Conservation (phyloP, 2,888 invertebrate genomes). For the Eupeodes luniger region DNA sequence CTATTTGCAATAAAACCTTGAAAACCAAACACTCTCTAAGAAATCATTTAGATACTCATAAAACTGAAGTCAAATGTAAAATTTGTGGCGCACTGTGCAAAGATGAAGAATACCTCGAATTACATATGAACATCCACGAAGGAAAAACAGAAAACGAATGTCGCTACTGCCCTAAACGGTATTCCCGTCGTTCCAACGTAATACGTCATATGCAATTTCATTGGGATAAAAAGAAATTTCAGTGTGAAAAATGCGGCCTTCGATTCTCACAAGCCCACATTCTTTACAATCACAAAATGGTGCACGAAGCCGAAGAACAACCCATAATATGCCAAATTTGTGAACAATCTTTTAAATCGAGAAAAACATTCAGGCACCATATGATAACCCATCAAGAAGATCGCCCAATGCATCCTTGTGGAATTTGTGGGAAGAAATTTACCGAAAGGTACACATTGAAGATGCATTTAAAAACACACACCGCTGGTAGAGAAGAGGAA, state of each 20-base stretch:
- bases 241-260: conserved; percentile 82
- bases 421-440: conserved; percentile 81
- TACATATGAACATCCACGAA: conserved; percentile 82
- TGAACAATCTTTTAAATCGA: conserved; percentile 82
- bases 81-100: conserved; percentile 81
- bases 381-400: conserved; percentile 81
- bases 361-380: conserved; percentile 81
- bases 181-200: conserved; percentile 81
- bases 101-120: conserved; percentile 81
- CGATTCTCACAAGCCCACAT: conserved; percentile 81
- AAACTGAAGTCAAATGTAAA: conserved; percentile 75
- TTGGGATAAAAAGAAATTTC: conserved; percentile 82
- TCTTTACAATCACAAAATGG: conserved; percentile 81
- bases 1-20: conserved; percentile 30
- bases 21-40: conserved; percentile 34
- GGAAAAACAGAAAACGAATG: conserved; percentile 82
- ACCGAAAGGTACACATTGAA: conserved; percentile 82
- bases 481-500: conserved; percentile 66
- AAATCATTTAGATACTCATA: conserved; percentile 28
- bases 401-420: conserved; percentile 81
- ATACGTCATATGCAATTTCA: conserved; percentile 82
- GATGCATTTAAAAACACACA: conserved; percentile 81
- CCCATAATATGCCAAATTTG: conserved; percentile 81
- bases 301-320: conserved; percentile 82
- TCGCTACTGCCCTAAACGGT: conserved; percentile 80